Percentiles rank a stretch among this genome's conserved stretches.
Conservation (phyloP, 2,888 invertebrate species). For the Coelopa pilipes region DNA sequence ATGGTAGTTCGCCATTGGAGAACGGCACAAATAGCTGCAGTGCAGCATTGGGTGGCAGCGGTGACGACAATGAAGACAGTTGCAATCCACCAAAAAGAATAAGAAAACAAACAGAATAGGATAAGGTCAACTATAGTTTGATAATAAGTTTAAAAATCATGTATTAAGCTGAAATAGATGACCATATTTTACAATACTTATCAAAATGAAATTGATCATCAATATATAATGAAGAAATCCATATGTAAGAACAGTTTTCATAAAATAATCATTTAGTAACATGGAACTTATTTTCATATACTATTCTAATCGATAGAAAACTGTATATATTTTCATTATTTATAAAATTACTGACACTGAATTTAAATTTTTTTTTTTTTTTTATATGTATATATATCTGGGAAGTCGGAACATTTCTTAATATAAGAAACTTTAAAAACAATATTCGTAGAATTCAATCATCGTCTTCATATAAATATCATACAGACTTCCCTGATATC, state of each 20-base stretch:
- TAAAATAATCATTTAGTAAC: neutral
- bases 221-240: constrained; percentile 9
- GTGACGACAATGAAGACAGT: constrained; percentile 56
- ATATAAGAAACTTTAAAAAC: neutral
- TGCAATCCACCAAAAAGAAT: constrained; percentile 62
- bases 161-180: constrained; percentile 23
- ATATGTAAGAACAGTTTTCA: neutral
- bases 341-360: neutral
- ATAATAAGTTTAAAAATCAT: constrained; percentile 17
- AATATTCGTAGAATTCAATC: neutral
- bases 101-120: constrained; percentile 62
- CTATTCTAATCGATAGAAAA: neutral
- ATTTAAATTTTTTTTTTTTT: neutral
- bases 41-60: constrained; percentile 50
- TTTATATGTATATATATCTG: too few species aligned
- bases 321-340: constrained; percentile 8
- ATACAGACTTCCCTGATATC: constrained; percentile 4
- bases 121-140: constrained; percentile 41
- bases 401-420: neutral
- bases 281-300: neutral
- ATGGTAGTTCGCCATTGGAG: constrained; percentile 52
- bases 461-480: constrained; percentile 2
- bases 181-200: constrained; percentile 25
- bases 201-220: constrained; percentile 24
- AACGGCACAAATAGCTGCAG: constrained; percentile 59